Evolutionary conservation across 2,113 vertebrate genomes (phyloP), one percentile per base, ranked within the genome.

Genomic region (Zosterops pallidus): DNA sequence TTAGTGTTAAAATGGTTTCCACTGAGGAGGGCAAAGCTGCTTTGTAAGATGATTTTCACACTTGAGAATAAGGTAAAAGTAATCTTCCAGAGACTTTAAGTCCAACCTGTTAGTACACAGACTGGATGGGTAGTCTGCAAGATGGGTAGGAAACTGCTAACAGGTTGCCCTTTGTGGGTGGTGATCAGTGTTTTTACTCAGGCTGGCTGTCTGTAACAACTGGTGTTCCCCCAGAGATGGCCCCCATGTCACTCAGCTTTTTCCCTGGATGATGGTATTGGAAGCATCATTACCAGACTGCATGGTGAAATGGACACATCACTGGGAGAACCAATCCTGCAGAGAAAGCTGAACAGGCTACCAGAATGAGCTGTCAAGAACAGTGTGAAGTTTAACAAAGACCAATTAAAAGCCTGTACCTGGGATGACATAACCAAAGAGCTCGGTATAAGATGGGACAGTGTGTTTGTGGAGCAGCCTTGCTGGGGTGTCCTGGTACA

Each of bases 211-310:
- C n/a, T 49, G 13, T 52, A 67, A 47, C 8, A 57, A 5, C 10
- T 13, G 14, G 6, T 6, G 3, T 21, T 7, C 2, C 5, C 6
- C 4, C 8, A 52, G 25, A 9, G 10, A 31, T 7, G 3, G 0
- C 3, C 4, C 15, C 14, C 24, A 44, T 5, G 1, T 14, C 64
- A 6, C 18, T 49, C 39, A 80, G 5, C 12, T 63, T 39, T 14
- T 74, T 28, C 11, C 29, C 31, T 80, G 42, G 23, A 21, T 52
- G 13, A 9, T 9, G 22, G 18, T 8, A 18, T 14, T 26, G 39
- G 46, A 86, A 80, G 3, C 12, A 41, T 5, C 9, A 8, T 71
- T 35, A 28, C 14, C 11, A 56, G 62, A 55, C 29, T 21, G 8
- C 0, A 1, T 50, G 16, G 10, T 53, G 19, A 81, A 21, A 9